Conservation (phyloP, 30 jellyfish, hydroid and myxozoan species). For the Aurelia sp. region DNA sequence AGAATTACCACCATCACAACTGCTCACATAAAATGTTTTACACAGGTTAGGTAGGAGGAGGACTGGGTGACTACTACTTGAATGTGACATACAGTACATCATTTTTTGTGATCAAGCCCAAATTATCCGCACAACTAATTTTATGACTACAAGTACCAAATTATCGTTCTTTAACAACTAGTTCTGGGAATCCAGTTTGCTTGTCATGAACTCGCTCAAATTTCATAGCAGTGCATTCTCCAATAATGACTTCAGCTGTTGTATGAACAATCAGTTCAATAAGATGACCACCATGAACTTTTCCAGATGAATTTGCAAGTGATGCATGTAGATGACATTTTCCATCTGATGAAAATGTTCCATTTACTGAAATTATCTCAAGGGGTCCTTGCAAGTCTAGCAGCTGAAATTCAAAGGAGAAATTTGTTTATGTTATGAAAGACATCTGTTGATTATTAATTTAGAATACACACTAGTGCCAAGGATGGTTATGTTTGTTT, state of each 20-base stretch:
- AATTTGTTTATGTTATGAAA: too few relatives aligned
- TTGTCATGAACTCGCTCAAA: constrained; percentile 76
- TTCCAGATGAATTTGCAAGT: constrained; percentile 79
- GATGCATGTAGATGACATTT: constrained; percentile 87
- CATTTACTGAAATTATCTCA: constrained; percentile 88
- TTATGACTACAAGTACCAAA: background rate
- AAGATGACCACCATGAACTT: constrained; percentile 90
- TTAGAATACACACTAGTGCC: too few relatives aligned
- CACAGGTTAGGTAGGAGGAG: too few relatives aligned
- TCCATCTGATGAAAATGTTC: constrained; percentile 83
- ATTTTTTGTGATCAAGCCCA: background rate
- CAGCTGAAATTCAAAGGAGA: constrained; percentile 23
- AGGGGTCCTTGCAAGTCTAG: constrained; percentile 78
- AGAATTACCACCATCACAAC: too few relatives aligned
- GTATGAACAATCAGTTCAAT: constrained; percentile 87
- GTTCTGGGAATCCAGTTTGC: constrained; percentile 83
- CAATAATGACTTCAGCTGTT: constrained; percentile 92
- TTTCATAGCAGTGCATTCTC: constrained; percentile 89
- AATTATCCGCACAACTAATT: background rate
- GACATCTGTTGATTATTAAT: too few relatives aligned
- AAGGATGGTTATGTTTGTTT: too few relatives aligned
- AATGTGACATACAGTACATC: background rate
- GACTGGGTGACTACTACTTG: too few relatives aligned
- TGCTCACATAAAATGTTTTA: too few relatives aligned
- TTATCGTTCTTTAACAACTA: constrained; percentile 52